Percentiles rank a stretch among this genome's conserved stretches.
phyloP scores from a whole-genome alignment of 2,888 invertebrate genomes.

The Dorcus parallelipipedus region DNA sequence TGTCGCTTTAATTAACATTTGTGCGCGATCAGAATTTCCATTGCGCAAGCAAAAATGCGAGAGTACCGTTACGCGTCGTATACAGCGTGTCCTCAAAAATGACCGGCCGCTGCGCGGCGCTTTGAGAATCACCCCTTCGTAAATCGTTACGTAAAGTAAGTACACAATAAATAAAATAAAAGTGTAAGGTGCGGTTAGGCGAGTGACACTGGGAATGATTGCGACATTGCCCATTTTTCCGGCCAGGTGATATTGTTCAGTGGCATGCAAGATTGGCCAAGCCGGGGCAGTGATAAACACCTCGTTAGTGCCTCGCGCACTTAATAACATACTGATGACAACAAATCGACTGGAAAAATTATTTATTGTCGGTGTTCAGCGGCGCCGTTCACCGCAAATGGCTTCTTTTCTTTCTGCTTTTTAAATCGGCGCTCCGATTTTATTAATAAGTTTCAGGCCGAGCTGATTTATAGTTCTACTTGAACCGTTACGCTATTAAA shows the following conservation, averaged over 20 bases:
- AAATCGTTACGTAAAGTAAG: too few relatives aligned
- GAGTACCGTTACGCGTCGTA: neutral
- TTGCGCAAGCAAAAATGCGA: neutral
- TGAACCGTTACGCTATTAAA: too few relatives aligned
- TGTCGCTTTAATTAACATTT: slow-evolving; percentile 11
- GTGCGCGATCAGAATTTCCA: neutral
- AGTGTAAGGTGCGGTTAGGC: too few relatives aligned
- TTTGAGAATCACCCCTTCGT: too few relatives aligned
- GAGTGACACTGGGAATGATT: too few relatives aligned
- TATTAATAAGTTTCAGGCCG: too few relatives aligned
- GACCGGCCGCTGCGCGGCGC: too few relatives aligned
- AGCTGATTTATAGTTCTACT: too few relatives aligned
- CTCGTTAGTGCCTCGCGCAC: slow-evolving; percentile 20
- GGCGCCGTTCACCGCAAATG: slow-evolving; percentile 4
- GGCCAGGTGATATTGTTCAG: slow-evolving; percentile 19
- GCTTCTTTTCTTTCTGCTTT: neutral
- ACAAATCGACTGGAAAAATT: slow-evolving; percentile 11
- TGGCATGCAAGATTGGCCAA: slow-evolving; percentile 26
- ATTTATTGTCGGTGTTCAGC: slow-evolving; percentile 3
- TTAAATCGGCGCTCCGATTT: too few relatives aligned
- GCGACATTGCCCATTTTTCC: neutral
- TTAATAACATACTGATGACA: slow-evolving; percentile 7
- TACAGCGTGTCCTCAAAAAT: too few relatives aligned
- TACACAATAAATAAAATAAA: too few relatives aligned
- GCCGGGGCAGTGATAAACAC: slow-evolving; percentile 24